Percentiles rank a stretch among this genome's conserved stretches.
Conservation (phyloP, 2,888 invertebrate species). For the Sthenelais limicola region DNA sequence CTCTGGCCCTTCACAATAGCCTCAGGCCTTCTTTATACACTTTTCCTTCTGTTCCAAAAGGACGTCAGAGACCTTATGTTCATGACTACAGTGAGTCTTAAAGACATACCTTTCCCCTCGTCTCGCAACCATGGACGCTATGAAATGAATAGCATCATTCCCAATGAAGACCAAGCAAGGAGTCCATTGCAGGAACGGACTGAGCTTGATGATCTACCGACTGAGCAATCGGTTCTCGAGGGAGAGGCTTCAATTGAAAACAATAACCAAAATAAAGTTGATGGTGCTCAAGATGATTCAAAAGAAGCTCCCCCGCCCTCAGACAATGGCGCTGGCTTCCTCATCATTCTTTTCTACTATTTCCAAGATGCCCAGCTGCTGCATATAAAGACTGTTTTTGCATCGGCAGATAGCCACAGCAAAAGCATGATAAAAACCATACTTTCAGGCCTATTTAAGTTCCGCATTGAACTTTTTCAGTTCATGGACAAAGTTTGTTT, state of each 20-base stretch:
- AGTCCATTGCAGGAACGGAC: conserved; percentile 22
- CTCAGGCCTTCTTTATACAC: conserved; percentile 49
- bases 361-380: conserved; percentile 53
- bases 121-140: neutral
- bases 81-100: conserved; percentile 38
- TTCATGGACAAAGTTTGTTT: conserved; percentile 51
- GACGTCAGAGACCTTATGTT: conserved; percentile 54
- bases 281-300: neutral
- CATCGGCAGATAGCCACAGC: conserved; percentile 32
- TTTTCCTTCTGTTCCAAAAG: conserved; percentile 55
- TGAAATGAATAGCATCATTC: conserved; percentile 17
- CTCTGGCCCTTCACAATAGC: conserved; percentile 50
- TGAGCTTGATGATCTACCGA: conserved; percentile 12
- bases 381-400: conserved; percentile 45
- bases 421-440: conserved; percentile 42
- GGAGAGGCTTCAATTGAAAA: conserved; percentile 33
- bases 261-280: conserved; percentile 17
- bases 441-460: conserved; percentile 50
- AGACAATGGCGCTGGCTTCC: conserved; percentile 52
- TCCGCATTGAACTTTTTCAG: conserved; percentile 48
- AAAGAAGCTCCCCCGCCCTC: conserved; percentile 31
- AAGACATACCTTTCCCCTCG: conserved; percentile 32
- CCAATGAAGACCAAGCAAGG: conserved; percentile 23
- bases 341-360: conserved; percentile 54
- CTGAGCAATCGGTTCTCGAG: neutral